Evolutionary conservation across 2,113 vertebrate species (phyloP).

Genomic region (Azemiops feae): DNA sequence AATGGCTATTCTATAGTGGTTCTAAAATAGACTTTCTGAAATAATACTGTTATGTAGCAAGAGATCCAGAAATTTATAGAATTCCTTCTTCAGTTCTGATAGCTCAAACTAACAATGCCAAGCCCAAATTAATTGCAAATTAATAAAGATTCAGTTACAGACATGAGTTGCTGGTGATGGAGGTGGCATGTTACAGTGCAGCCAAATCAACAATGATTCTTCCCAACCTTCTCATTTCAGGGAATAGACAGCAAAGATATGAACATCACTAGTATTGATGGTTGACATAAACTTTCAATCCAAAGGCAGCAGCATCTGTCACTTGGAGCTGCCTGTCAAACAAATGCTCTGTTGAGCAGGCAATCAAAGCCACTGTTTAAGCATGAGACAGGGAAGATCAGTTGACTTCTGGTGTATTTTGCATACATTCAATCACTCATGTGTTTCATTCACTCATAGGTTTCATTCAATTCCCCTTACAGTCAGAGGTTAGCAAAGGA

Average conservation of each 20-base stretch:
- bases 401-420: not conserved
- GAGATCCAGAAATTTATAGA: not conserved
- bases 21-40: not conserved
- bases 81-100: not conserved
- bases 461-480: not conserved
- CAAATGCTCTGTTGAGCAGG: not conserved
- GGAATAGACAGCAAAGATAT: not conserved
- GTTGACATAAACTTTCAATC: not conserved
- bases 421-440: not conserved
- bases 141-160: not conserved
- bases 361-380: not conserved
- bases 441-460: not conserved
- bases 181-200: not conserved
- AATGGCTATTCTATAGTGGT: not conserved
- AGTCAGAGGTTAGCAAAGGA: not conserved
- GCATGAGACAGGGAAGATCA: not conserved
- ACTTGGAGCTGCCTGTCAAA: not conserved
- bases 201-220: accelerated
- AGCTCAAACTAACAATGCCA: not conserved
- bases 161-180: not conserved
- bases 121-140: not conserved
- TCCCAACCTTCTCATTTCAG: not conserved
- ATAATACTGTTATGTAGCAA: not conserved
- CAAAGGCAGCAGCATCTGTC: not conserved
- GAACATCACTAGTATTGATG: not conserved